phyloP scores from a whole-genome alignment of 2,797 vertebrate genomes.

The Sebastes melanostomus region DNA sequence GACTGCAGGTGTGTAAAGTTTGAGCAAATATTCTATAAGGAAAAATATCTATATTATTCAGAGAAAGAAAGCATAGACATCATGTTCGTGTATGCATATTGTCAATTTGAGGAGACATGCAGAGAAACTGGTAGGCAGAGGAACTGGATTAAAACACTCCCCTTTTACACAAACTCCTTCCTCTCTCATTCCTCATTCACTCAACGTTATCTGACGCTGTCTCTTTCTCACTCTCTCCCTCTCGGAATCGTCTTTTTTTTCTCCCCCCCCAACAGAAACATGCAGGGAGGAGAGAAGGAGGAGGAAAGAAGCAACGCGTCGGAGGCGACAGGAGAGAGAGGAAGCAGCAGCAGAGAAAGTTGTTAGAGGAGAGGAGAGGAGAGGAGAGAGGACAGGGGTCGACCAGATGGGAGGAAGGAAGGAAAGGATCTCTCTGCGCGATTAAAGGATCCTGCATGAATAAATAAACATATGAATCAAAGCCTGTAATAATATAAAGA shows the following conservation, averaged over 20 bases:
- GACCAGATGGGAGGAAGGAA: conserved; percentile 68
- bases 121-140: conserved; percentile 7
- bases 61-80: neutral
- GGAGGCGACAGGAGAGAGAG: conserved; percentile 59
- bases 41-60: neutral
- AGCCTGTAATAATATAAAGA: conserved; percentile 8
- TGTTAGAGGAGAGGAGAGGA: conserved; percentile 40
- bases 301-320: conserved; percentile 52
- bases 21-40: neutral
- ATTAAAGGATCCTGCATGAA: conserved; percentile 51
- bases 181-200: conserved; percentile 36
- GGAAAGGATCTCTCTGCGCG: conserved; percentile 54
- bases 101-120: neutral
- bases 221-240: conserved; percentile 39
- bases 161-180: conserved; percentile 34
- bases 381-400: conserved; percentile 38
- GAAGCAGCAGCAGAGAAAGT: conserved; percentile 55
- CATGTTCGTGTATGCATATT: neutral
- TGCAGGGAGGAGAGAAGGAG: conserved; percentile 76
- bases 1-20: neutral
- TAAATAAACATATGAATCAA: conserved; percentile 52
- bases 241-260: conserved; percentile 28
- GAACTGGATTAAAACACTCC: conserved; percentile 56
- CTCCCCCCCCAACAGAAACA: conserved; percentile 59
- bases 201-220: conserved; percentile 41